A percentile compares a stretch with the other conserved stretches of the same genome.
Conservation (phyloP, 1,140 invertebrate genomes). For the Musca domestica region DNA sequence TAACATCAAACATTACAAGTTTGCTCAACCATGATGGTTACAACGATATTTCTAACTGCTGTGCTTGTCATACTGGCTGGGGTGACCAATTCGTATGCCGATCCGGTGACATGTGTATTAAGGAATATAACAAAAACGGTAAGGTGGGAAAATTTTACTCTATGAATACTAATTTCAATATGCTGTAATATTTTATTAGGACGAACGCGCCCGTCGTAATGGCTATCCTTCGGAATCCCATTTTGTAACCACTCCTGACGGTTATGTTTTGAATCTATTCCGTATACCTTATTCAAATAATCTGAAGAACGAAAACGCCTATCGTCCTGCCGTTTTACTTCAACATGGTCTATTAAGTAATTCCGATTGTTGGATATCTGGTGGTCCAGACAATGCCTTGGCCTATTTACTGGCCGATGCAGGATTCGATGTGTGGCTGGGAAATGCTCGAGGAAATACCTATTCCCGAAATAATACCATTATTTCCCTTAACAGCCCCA, state of each 20-base stretch:
- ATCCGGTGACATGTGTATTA: slow-evolving; percentile 6
- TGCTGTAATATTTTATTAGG: slow-evolving; percentile 29
- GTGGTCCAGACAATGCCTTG: slow-evolving; percentile 57
- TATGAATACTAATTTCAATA: background rate
- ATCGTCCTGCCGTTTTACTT: slow-evolving; percentile 54
- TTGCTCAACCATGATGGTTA: too few relatives aligned
- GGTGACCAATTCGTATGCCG: too few relatives aligned
- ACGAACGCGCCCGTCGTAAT: slow-evolving; percentile 39
- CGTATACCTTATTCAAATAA: slow-evolving; percentile 51
- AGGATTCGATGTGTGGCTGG: slow-evolving; percentile 72
- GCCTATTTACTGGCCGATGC: slow-evolving; percentile 56
- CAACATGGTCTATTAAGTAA: slow-evolving; percentile 72
- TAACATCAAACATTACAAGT: too few relatives aligned
- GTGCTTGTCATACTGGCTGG: too few relatives aligned
- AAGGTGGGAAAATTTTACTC: background rate
- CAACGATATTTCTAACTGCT: too few relatives aligned
- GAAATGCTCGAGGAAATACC: slow-evolving; percentile 40
- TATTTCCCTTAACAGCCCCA: slow-evolving; percentile 53
- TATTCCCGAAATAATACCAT: slow-evolving; percentile 53
- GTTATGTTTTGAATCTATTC: slow-evolving; percentile 57
- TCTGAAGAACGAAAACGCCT: slow-evolving; percentile 38
- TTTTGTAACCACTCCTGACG: slow-evolving; percentile 55
- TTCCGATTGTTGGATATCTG: slow-evolving; percentile 68
- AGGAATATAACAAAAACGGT: background rate
- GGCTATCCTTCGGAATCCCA: slow-evolving; percentile 61